phyloP scores from a whole-genome alignment of 2,888 invertebrate species.

The Rotaria sp. region DNA sequence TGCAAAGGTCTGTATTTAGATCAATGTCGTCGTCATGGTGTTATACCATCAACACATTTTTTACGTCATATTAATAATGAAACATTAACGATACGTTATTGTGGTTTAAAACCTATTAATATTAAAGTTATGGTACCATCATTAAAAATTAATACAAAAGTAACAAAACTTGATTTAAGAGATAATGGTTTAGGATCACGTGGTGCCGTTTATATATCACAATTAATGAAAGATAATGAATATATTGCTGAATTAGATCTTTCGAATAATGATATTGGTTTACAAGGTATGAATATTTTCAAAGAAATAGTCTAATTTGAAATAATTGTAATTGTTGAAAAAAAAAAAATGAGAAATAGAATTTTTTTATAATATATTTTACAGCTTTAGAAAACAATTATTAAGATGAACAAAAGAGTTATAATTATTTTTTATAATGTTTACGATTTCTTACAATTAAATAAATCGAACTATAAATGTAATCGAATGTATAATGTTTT shows the following conservation, averaged over 20 bases:
- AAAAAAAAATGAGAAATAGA: too few species aligned
- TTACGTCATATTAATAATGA: not conserved
- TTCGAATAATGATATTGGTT: slow-evolving; percentile 1
- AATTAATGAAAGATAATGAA: not conserved
- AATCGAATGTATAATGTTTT: not conserved
- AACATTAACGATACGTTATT: not conserved
- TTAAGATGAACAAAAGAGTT: too few species aligned
- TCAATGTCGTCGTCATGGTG: not conserved
- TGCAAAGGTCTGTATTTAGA: not conserved
- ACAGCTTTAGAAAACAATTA: too few species aligned
- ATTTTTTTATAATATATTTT: too few species aligned
- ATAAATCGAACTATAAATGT: not conserved
- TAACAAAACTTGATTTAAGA: slow-evolving; percentile 25
- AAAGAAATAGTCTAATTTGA: too few species aligned
- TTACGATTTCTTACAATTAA: not conserved
- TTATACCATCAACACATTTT: not conserved
- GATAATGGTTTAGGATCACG: not conserved
- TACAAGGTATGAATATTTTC: not conserved
- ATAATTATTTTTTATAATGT: too few species aligned
- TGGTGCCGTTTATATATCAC: not conserved
- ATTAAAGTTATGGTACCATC: slow-evolving; percentile 23
- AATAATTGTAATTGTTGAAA: too few species aligned
- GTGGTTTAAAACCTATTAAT: not conserved
- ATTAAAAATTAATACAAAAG: not conserved
- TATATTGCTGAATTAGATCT: not conserved